A percentile compares a stretch with the other conserved stretches of the same genome.
Evolutionary conservation across 1,140 invertebrate genomes (phyloP).

Genomic region (Prorops nasuta): DNA sequence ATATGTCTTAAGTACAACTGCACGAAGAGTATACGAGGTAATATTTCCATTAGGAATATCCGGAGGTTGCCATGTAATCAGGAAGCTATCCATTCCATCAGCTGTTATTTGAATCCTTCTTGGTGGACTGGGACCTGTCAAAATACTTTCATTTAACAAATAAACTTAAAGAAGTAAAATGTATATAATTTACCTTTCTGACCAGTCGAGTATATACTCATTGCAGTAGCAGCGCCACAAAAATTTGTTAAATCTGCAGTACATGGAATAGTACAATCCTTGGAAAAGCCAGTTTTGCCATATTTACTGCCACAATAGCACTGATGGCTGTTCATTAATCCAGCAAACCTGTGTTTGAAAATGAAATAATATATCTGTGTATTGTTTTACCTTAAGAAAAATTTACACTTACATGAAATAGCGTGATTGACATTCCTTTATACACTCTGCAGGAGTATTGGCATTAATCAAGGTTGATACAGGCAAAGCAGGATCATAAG

Average conservation of each 20-base stretch:
- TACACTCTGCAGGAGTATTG: slow-evolving; percentile 32
- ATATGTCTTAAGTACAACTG: slow-evolving; percentile 34
- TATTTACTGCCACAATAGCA: slow-evolving; percentile 55
- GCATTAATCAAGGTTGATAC: slow-evolving; percentile 20
- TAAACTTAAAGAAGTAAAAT: neutral
- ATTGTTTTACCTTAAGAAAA: neutral
- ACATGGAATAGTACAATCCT: slow-evolving; percentile 48
- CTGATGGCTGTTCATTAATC: slow-evolving; percentile 45
- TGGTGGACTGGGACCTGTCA: slow-evolving; percentile 44
- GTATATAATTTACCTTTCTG: slow-evolving; percentile 46
- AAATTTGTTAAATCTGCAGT: slow-evolving; percentile 27
- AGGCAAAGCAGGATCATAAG: slow-evolving; percentile 28
- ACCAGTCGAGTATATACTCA: slow-evolving; percentile 55
- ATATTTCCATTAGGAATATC: slow-evolving; percentile 63
- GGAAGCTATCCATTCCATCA: slow-evolving; percentile 23
- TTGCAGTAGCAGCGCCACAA: slow-evolving; percentile 52
- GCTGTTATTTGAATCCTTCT: slow-evolving; percentile 24
- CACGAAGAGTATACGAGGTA: slow-evolving; percentile 58
- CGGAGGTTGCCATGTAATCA: slow-evolving; percentile 60
- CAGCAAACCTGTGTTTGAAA: slow-evolving; percentile 45
- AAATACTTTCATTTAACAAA: slow-evolving; percentile 7
- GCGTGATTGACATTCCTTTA: slow-evolving; percentile 31
- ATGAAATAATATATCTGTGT: neutral
- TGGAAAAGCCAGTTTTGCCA: slow-evolving; percentile 39
- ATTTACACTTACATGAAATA: slow-evolving; percentile 47